Evolutionary conservation across 2,888 invertebrate genomes (phyloP), one percentile per base, ranked within the genome.

Genomic region (Leptopilina myrica): DNA sequence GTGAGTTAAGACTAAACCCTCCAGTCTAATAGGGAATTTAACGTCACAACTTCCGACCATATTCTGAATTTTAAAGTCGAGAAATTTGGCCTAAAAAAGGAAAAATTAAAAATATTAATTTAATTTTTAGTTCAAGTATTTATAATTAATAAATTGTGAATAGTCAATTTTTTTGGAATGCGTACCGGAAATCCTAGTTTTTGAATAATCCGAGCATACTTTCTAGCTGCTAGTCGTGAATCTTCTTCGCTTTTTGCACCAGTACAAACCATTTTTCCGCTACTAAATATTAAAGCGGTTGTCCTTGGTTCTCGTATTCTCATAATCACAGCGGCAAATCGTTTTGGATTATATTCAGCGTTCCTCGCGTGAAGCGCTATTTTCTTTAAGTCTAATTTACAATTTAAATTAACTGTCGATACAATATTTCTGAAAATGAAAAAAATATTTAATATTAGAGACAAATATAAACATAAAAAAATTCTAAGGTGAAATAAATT

Each of bases 301-400:
- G 96, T 99, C 97, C 99, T 88, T 94, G 94, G 92, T 95, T 97
- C 91, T 89, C 99, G 94, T 85, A 96, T 95, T 87, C 95, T 92
- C 99, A 99, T 99, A 78, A 99, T 99, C 5, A 99, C 99, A 62
- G 99, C 99, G 76, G 99, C 98, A 93, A 99, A 99, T 89, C 99
- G 96, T 92, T 99, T 99, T 9, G 99, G 99, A 92, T 99, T 99
- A 91, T 99, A 99, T 92, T 99, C 99, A 2, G 99, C 99, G 93
- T 99, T 99, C 91, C 99, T 95, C 0, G 99, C 99, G 91, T 98
- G 98, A 3, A 99, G 93, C 0, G 99, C 99, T 87, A 99, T 99
- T 92, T 97, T 98, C 90, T 99, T 99, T 81, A 99, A 93, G 90
- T 99, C 99, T 85, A 99, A 92, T 92, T 97, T 98, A 91, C 98